phyloP scores from a whole-genome alignment of 2,113 vertebrate species.

The Pomatorhinus ruficollis region DNA sequence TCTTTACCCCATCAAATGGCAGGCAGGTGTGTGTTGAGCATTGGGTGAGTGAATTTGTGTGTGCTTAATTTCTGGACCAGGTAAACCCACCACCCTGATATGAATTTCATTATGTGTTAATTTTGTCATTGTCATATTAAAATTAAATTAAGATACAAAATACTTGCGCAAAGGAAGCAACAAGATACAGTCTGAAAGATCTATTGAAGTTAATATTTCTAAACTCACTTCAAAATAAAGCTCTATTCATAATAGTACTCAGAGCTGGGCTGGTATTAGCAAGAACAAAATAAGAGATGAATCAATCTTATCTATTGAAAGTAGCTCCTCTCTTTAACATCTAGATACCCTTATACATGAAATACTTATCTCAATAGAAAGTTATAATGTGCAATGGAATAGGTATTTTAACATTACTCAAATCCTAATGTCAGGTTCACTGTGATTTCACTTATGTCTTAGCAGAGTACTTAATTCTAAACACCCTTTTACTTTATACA shows the following conservation, averaged over 20 bases:
- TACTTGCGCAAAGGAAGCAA: not conserved
- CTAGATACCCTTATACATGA: not conserved
- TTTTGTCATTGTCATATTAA: not conserved
- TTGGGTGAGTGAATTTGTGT: not conserved
- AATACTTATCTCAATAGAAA: not conserved
- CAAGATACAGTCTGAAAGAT: not conserved
- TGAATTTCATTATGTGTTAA: not conserved
- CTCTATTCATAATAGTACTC: not conserved
- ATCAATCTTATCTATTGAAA: not conserved
- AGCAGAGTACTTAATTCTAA: not conserved
- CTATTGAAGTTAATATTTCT: not conserved
- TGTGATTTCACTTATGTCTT: not conserved
- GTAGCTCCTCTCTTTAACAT: not conserved
- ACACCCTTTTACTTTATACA: not conserved
- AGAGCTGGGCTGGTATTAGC: not conserved
- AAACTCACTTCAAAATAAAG: not conserved
- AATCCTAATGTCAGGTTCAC: not conserved
- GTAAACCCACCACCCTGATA: not conserved
- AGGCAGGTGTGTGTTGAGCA: fast-evolving
- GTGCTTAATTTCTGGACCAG: not conserved
- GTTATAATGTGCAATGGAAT: not conserved
- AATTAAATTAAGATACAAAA: not conserved
- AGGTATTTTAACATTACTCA: not conserved
- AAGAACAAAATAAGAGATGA: not conserved
- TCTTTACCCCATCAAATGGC: not conserved